Conservation (phyloP, 2,888 invertebrate species). For the Eupithecia dodoneata region DNA sequence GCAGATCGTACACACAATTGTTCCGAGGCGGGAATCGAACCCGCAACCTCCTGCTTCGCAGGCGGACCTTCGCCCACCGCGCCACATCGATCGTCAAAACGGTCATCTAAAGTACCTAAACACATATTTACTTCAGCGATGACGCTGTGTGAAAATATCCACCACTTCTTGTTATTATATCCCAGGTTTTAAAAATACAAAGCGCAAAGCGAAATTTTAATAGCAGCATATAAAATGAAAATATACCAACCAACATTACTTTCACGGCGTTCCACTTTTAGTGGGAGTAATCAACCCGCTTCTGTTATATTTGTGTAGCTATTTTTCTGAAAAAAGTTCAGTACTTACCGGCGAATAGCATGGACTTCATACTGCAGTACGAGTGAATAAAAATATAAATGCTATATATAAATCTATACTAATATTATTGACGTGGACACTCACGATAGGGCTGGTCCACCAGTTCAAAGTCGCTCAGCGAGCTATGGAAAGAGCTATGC, state of each 20-base stretch:
- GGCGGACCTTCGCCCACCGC: no score
- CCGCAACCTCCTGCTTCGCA: no score
- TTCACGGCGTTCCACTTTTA: slow-evolving; percentile 1
- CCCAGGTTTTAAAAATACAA: background rate
- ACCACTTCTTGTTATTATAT: background rate
- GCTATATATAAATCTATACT: no score
- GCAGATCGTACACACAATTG: no score
- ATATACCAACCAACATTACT: background rate
- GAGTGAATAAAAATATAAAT: no score
- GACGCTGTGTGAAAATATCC: background rate
- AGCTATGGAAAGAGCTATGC: no score
- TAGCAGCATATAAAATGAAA: background rate
- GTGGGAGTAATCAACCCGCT: background rate
- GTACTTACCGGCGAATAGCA: background rate
- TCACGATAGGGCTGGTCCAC: no score
- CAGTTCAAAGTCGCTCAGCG: no score
- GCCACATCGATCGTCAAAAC: no score
- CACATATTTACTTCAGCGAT: background rate
- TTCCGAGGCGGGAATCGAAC: no score
- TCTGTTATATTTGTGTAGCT: background rate
- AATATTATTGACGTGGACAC: no score
- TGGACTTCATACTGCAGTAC: no score
- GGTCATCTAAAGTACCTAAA: background rate
- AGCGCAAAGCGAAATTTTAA: background rate
- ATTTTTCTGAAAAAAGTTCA: background rate